A percentile compares a stretch with the other conserved stretches of the same genome.
phyloP scores from a whole-genome alignment of 53 echinoderm and acorn worm species.

The Apostichopus leukothele region DNA sequence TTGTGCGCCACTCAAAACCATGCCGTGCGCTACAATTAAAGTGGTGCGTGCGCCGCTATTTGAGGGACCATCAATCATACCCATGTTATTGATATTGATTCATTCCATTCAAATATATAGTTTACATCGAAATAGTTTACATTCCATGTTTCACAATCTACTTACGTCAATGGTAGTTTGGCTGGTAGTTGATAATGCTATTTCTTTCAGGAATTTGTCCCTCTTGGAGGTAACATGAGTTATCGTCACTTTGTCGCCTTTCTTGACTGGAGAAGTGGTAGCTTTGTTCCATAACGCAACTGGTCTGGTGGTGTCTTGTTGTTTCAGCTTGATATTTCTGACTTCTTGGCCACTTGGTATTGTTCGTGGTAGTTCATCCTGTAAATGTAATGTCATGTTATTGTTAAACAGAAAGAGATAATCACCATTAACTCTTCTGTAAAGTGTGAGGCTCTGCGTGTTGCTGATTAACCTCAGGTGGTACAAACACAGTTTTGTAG shows the following conservation, averaged over 20 bases:
- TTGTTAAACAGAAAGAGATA: neutral
- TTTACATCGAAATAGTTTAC: no score
- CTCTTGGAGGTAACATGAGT: neutral
- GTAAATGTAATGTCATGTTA: neutral
- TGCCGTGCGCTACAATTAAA: no score
- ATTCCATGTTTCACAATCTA: neutral
- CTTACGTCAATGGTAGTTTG: neutral
- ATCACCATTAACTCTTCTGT: no score
- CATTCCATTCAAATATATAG: no score
- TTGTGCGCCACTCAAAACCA: no score
- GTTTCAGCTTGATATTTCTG: neutral
- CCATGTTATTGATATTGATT: no score
- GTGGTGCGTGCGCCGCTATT: no score
- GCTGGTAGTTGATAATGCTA: constrained; percentile 10
- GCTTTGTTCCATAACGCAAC: constrained; percentile 2
- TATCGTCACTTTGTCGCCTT: neutral
- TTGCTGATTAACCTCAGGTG: no score
- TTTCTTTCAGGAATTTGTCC: neutral
- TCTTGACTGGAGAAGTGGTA: constrained; percentile 2
- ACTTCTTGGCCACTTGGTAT: constrained; percentile 12
- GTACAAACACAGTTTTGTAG: no score
- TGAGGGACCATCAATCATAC: no score
- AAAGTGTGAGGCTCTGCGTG: no score
- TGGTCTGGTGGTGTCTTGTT: neutral
- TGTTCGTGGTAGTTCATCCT: constrained; percentile 19